Base-by-base conservation (phyloP, 2,888 invertebrate species). In the Alitta virens region DNA sequence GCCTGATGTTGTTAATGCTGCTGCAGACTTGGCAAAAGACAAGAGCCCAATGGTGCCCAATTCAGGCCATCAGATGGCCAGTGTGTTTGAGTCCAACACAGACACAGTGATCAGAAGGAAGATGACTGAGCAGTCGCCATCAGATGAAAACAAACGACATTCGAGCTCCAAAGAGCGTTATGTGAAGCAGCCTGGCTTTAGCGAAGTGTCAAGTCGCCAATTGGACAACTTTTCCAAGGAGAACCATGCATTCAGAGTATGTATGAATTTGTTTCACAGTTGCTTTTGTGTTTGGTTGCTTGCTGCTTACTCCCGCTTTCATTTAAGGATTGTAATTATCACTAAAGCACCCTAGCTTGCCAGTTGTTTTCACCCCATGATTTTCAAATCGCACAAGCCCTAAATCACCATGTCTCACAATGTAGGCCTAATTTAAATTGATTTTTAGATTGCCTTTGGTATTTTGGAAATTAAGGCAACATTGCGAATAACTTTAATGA, bases 161-260 rank as follows among this genome's bases (percentile, higher is more conserved):
- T 60, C 60, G 7, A 54, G 40, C 18, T 53, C 53, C 46, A 60
- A 60, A 26, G 42, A 40, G 2, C 23, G 23, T 18, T 38, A 24
- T 38, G 24, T 60, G n/a, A n/a, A n/a, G 27, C 18, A 53, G 2
- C 60, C 60, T 2, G 60, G 60, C 26, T 42, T 53, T 24, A 24
- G 26, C 18, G 60, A 60, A 52, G 53, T 60, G 18, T 14, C 25
- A 12, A n/a, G 26, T 12, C 52, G 52, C 16, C 23, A 21, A 2
- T 7, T 52, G 23, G 52, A 52, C 21, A 2, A 16, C 16, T n/a
- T 23, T 9, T 23, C 52, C 7, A 23, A 3, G 3, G 46, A 46
- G n/a, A 46, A 46, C n/a, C 5, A 46, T 12, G 5, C 33, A 33
- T 33, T 33, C 12, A 33, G 33, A 33, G 33, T 33, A 33, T 33